phyloP scores from a whole-genome alignment of 2,888 invertebrate species.

The Zele albiditarsus region DNA sequence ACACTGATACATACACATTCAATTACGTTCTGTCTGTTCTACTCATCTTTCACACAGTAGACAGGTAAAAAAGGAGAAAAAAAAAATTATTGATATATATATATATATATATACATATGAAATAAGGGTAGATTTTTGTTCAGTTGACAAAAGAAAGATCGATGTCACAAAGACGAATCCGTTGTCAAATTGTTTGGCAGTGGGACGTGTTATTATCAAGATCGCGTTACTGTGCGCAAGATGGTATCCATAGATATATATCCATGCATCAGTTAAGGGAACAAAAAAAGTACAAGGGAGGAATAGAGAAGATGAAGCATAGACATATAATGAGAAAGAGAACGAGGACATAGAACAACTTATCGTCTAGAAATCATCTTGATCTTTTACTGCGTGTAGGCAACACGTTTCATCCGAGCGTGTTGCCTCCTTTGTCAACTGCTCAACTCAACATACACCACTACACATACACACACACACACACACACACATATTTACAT shows the following conservation, averaged over 20 bases:
- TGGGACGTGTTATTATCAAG: slow-evolving; percentile 65
- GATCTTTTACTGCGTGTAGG: slow-evolving; percentile 44
- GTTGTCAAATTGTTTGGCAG: slow-evolving; percentile 68
- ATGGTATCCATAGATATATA: slow-evolving; percentile 30
- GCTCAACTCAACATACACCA: neutral
- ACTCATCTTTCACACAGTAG: neutral
- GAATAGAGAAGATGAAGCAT: neutral
- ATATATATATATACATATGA: neutral
- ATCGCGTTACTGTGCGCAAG: slow-evolving; percentile 54
- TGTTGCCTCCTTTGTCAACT: slow-evolving; percentile 43
- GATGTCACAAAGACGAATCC: slow-evolving; percentile 59
- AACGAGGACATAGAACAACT: slow-evolving; percentile 18
- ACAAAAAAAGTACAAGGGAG: neutral
- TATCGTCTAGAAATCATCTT: slow-evolving; percentile 52
- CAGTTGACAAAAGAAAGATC: neutral
- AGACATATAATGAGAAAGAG: too few species aligned
- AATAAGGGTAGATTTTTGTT: neutral
- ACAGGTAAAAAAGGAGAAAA: neutral
- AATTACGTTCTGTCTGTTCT: too few species aligned
- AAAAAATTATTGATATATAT: too few species aligned
- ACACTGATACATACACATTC: too few species aligned
- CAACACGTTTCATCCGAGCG: slow-evolving; percentile 50
- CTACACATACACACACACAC: neutral
- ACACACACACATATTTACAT: neutral
- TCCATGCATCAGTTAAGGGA: neutral